These are phyloP conservation scores for Anthopleura xanthogrammica DNA, from an alignment of 92 coral and sea anemone genomes.

Conservation along the genomic window DNA sequence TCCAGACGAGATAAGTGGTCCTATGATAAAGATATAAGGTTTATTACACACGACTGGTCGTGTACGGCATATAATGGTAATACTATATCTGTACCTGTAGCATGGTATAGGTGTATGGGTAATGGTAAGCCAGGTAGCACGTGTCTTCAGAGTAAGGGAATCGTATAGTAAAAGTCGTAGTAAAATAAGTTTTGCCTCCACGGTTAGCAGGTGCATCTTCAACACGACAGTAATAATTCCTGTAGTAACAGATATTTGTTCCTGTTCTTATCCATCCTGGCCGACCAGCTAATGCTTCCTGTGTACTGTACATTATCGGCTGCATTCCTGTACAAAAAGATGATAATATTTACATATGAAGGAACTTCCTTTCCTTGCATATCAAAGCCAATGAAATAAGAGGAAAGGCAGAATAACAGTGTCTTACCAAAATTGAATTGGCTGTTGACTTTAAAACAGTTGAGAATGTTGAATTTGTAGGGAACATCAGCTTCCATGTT, in stretches of 20 bases:
- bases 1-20: conserved; percentile 60
- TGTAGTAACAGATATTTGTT: conserved; percentile 80
- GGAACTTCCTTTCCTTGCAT: neutral
- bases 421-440: conserved; percentile 95
- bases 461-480: conserved; percentile 91
- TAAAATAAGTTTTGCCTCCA: conserved; percentile 87
- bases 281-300: conserved; percentile 85
- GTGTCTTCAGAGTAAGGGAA: conserved; percentile 85
- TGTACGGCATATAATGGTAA: neutral
- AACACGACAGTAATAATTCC: conserved; percentile 82
- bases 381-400: too few species aligned
- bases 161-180: conserved; percentile 83
- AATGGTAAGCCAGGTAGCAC: conserved; percentile 96
- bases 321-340: conserved; percentile 74
- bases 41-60: neutral
- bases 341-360: neutral
- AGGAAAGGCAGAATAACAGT: neutral
- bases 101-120: conserved; percentile 94
- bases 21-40: neutral
- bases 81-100: conserved; percentile 65
- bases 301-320: conserved; percentile 83
- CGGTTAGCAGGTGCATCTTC: conserved; percentile 63
- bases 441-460: conserved; percentile 94
- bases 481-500: conserved; percentile 94
- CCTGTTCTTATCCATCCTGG: conserved; percentile 97